These are phyloP conservation scores for Nibea albiflora DNA, from an alignment of 2,113 vertebrate species.

Conservation along the genomic window DNA sequence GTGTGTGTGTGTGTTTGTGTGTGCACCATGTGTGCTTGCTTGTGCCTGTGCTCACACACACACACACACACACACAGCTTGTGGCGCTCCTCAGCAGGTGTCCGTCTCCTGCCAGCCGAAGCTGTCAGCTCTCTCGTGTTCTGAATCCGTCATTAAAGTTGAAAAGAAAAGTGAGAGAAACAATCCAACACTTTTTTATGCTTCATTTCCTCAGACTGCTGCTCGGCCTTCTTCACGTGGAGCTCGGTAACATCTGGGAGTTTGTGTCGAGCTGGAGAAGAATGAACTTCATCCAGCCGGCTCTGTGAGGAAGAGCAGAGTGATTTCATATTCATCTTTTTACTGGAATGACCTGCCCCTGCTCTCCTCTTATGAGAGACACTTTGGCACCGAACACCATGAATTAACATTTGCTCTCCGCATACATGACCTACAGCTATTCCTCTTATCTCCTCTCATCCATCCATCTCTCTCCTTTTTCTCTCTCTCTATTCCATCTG, in stretches of 20 bases:
- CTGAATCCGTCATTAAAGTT: slow-evolving; percentile 17
- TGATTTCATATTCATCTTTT: neutral
- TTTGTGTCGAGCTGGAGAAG: no score
- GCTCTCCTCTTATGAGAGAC: slow-evolving; percentile 15
- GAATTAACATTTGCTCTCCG: slow-evolving; percentile 22
- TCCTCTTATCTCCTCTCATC: slow-evolving; percentile 18
- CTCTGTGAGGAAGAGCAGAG: neutral
- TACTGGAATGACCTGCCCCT: slow-evolving; percentile 6
- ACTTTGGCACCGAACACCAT: neutral
- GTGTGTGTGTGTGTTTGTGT: neutral
- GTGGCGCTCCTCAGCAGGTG: slow-evolving; percentile 10
- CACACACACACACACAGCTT: slow-evolving; percentile 10
- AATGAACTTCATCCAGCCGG: neutral
- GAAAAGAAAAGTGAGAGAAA: slow-evolving; percentile 23
- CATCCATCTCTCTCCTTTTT: neutral
- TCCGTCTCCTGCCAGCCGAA: neutral
- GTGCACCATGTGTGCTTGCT: neutral
- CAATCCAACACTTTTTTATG: no score
- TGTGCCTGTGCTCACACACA: neutral
- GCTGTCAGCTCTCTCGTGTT: neutral
- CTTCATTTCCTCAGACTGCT: neutral
- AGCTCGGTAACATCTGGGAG: neutral
- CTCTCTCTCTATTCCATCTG: neutral
- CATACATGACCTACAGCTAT: neutral
- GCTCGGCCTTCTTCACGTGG: neutral